Conservation (phyloP, 2,113 vertebrate species). For the Neopipo cinnamomea region DNA sequence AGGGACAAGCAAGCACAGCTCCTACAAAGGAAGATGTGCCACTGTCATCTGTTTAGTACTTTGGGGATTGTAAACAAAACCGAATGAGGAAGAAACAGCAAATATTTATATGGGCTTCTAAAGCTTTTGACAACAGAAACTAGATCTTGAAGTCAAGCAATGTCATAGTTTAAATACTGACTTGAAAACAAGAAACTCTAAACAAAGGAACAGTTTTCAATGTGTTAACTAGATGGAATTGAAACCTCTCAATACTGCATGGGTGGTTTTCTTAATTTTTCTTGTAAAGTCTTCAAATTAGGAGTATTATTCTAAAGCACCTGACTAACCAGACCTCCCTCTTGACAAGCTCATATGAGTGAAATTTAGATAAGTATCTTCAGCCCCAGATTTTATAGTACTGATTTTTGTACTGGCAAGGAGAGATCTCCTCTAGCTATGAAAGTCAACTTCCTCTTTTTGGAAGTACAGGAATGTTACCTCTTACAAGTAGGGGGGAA, state of each 20-base stretch:
- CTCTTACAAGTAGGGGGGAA: background rate
- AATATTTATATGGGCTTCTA: conserved; percentile 48
- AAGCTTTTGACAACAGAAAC: conserved; percentile 36
- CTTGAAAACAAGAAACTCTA: background rate
- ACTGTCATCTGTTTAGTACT: conserved; percentile 35
- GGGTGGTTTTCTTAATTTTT: background rate
- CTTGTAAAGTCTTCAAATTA: background rate
- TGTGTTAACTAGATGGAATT: background rate
- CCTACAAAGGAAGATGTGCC: conserved; percentile 17
- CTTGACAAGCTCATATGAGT: background rate
- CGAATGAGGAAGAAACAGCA: conserved; percentile 12
- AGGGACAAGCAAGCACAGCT: background rate
- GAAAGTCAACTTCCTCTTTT: background rate
- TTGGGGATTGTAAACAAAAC: conserved; percentile 46
- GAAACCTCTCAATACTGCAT: background rate
- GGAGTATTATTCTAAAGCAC: background rate
- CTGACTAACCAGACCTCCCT: background rate
- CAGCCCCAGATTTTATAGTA: background rate
- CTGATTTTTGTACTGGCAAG: background rate
- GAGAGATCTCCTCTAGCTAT: background rate
- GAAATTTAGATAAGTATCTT: background rate
- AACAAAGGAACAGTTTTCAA: background rate
- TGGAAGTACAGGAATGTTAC: background rate
- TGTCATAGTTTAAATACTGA: background rate
- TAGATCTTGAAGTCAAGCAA: conserved; percentile 20